Base-by-base conservation (phyloP, 2,888 invertebrate genomes). In the Autographa gamma region DNA sequence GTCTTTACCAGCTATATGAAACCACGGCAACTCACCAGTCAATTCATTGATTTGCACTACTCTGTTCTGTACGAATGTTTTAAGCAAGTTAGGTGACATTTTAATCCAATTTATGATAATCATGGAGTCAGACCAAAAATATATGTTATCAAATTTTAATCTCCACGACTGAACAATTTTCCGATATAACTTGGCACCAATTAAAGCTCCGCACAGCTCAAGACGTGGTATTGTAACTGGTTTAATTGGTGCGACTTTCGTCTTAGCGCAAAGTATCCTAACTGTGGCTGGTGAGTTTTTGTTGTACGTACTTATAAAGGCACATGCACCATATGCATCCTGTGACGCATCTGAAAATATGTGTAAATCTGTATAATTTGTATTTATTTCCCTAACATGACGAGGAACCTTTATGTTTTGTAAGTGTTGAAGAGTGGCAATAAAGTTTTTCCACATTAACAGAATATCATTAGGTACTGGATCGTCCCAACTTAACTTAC, bases 201-300 rank as follows among this genome's bases (percentile, higher is more conserved):
- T 31, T 31, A 83, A 67, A 79, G 61, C 82, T 32, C 59, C 43
- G 11, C 59, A 82, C 11, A 86, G 66, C 54, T 86, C 85, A 9
- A 85, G 68, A 31, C 80, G 66, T 2, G 83, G 83, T 18, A 85
- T 71, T 4, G 66, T 77, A 7, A 73, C 52, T 9, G 73, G 60
- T 61, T 84, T 85, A 0, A 77, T 19, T 0, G 86, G 84, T 9
- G 86, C 83, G 6, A 86, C 81, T 38, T 80, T 81, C n/a, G 77
- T 64, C 64, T 87, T 88, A 0, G 85, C 77, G 60, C 78, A 78
- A 18, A 86, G 56, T 25, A 87, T 69, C 0, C 71, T 65, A 0
- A 79, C 62, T 4, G 65, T 63, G 6, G 80, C 62, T 32, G 19
- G 9, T 16, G 60, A 64, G 18, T 31, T 54, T 3, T 66, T 4